Percentiles rank a stretch among this genome's conserved stretches.
These are phyloP conservation scores for Remorina albescens DNA, from an alignment of 2,797 vertebrate genomes.

Conservation along the genomic window DNA sequence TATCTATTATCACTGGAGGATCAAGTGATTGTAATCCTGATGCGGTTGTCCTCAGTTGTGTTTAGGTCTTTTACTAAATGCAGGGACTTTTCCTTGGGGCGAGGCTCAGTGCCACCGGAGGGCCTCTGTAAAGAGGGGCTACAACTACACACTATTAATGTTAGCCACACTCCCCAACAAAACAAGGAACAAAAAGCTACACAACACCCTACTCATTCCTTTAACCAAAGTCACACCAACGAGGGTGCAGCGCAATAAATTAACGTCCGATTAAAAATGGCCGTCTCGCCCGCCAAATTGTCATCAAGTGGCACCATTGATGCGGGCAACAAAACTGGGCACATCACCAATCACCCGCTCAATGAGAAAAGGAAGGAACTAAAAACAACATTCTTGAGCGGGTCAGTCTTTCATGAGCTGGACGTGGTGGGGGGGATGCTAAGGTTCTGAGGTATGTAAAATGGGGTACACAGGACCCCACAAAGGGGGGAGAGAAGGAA, in stretches of 20 bases:
- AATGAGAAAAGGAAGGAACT: slow-evolving; percentile 79
- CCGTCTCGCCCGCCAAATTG: slow-evolving; percentile 81
- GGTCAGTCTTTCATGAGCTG: slow-evolving; percentile 77
- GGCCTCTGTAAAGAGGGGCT: slow-evolving; percentile 67
- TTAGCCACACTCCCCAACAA: slow-evolving; percentile 82
- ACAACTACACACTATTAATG: slow-evolving; percentile 81
- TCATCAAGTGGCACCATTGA: slow-evolving; percentile 85
- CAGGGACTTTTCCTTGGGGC: slow-evolving; percentile 35
- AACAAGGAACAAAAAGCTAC: slow-evolving; percentile 81
- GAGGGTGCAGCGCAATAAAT: slow-evolving; percentile 79
- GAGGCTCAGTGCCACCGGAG: slow-evolving; percentile 55
- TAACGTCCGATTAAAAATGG: slow-evolving; percentile 85
- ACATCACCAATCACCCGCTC: slow-evolving; percentile 81
- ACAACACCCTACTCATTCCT: slow-evolving; percentile 77
- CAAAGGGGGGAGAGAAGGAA: slow-evolving; percentile 77
- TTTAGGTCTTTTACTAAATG: slow-evolving; percentile 54
- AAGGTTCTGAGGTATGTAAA: slow-evolving; percentile 77
- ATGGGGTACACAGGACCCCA: slow-evolving; percentile 79
- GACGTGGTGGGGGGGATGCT: slow-evolving; percentile 48
- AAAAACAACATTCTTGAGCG: slow-evolving; percentile 84
- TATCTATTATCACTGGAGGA: slow-evolving; percentile 6
- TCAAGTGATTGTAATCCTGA: slow-evolving; percentile 2
- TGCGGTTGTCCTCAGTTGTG: slow-evolving; percentile 19
- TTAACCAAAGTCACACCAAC: slow-evolving; percentile 75
- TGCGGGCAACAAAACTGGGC: slow-evolving; percentile 77